Base-by-base conservation (phyloP, 2,113 vertebrate species). In the Misgurnus anguillicaudatus region DNA sequence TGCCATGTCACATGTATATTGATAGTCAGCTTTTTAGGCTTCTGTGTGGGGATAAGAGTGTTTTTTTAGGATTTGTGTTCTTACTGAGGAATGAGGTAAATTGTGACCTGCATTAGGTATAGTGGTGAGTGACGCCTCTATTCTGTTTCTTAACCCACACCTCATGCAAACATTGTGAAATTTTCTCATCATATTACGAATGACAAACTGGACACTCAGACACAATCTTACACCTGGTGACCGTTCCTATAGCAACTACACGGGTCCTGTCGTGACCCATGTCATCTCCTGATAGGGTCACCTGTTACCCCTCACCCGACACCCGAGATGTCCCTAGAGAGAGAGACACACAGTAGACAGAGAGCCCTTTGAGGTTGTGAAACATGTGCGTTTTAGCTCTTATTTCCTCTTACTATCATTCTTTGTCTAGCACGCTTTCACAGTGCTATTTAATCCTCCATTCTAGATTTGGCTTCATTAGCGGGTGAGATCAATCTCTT, bases 341-440 rank as follows among this genome's bases (percentile, higher is more conserved):
- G 36, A 81, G 8, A 69, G 4, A 45, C 19, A 80, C 57, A 73
- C 51, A 45, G 53, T 36, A 63, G 80, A 91, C 90, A 91, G 89
- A 90, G 85, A 77, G 76, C 58, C 71, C 88, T 87, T 91, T 91
- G 76, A 91, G 64, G 19, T 62, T 16, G 71, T 70, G 69, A 73
- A 85, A 87, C 85, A 82, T 77, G 87, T 85, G 82, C 67, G 74
- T 80, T 82, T 79, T 62, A 69, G 70, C 68, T 80, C 73, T 85
- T 39, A 13, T 77, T 79, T 79, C 77, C 42, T 85, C 87, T 88
- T 86, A 78, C 67, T 19, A 87, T 87, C 86, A 78, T 51, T 39
- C 82, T 84, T 80, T 75, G 31, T 24, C 55, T 78, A 71, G 41
- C 66, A 72, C 42, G 47, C 13, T 19, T 42, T 58, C 36, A 60